These are phyloP conservation scores for Chironomus tepperi DNA, from an alignment of 1,140 invertebrate species.

Conservation along the genomic window DNA sequence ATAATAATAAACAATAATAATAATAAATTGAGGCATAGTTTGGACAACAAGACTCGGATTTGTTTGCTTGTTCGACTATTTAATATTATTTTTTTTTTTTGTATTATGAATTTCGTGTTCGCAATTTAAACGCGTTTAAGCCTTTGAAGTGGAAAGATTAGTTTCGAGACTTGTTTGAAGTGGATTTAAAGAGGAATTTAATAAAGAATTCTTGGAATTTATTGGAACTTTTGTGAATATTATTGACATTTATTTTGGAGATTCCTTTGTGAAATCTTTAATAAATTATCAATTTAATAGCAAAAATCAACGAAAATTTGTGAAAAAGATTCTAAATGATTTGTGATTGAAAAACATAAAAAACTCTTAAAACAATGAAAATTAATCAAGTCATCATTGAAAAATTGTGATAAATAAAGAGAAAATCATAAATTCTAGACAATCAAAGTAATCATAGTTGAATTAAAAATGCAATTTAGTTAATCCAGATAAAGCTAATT, in stretches of 20 bases:
- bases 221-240: too few relatives aligned
- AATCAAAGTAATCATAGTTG: too few relatives aligned
- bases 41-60: background rate
- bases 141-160: constrained; percentile 19
- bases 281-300: too few relatives aligned
- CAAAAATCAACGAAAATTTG: background rate
- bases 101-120: background rate
- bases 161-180: background rate
- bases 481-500: too few relatives aligned
- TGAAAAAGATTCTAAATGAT: background rate
- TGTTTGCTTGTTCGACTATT: background rate
- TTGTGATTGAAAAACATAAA: background rate
- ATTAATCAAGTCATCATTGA: background rate
- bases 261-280: too few relatives aligned
- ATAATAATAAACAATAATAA: too few relatives aligned
- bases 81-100: background rate
- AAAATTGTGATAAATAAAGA: background rate
- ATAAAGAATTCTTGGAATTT: too few relatives aligned
- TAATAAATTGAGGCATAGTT: background rate
- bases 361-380: too few relatives aligned
- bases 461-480: too few relatives aligned
- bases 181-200: background rate
- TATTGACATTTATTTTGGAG: too few relatives aligned
- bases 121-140: constrained; percentile 9
- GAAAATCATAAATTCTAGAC: too few relatives aligned